Evolutionary conservation across 2,888 invertebrate species (phyloP).

Genomic region (Pristionchus entomophagus): DNA sequence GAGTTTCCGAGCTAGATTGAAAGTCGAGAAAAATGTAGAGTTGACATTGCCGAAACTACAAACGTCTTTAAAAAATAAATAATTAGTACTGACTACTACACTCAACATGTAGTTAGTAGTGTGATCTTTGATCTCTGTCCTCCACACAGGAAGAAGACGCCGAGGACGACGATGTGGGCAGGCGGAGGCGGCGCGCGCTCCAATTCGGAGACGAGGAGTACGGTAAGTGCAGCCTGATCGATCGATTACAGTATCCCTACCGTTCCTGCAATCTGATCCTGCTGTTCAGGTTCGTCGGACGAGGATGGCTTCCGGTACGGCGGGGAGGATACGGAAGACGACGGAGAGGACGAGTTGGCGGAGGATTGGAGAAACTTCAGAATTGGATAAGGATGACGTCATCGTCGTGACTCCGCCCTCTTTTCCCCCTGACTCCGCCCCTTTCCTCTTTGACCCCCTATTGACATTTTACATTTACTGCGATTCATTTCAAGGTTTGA

Average conservation of each 20-base stretch:
- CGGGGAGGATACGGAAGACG: slow-evolving; percentile 58
- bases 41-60: too few relatives aligned
- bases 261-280: not conserved
- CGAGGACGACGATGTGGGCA: slow-evolving; percentile 7
- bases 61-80: too few relatives aligned
- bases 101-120: not conserved
- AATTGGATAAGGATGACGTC: slow-evolving; percentile 13
- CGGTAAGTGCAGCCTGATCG: slow-evolving; percentile 9
- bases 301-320: slow-evolving; percentile 54
- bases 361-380: slow-evolving; percentile 39
- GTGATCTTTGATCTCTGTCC: not conserved
- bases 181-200: not conserved
- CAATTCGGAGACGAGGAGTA: slow-evolving; percentile 35
- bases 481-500: too few relatives aligned
- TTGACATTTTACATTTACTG: too few relatives aligned
- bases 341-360: slow-evolving; percentile 65
- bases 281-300: slow-evolving; percentile 9
- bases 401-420: not conserved
- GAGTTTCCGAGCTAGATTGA: too few relatives aligned
- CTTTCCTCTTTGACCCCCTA: too few relatives aligned
- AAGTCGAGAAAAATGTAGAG: too few relatives aligned
- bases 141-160: slow-evolving; percentile 23
- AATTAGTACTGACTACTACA: too few relatives aligned
- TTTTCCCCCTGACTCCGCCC: not conserved
- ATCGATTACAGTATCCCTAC: not conserved